These are phyloP conservation scores for Melieria picta DNA, from an alignment of 2,888 invertebrate species.

Conservation along the genomic window DNA sequence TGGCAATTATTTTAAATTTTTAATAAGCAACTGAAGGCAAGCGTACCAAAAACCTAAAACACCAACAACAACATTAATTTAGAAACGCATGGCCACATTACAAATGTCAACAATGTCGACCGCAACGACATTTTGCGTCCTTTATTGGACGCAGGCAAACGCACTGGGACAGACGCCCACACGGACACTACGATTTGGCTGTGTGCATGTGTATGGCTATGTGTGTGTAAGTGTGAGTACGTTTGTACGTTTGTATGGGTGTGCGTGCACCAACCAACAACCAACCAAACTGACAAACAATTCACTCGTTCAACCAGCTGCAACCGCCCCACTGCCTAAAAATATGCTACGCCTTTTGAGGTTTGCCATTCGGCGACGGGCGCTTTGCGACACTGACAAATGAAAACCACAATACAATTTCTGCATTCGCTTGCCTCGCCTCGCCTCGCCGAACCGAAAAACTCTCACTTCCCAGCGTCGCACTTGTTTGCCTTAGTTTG, in stretches of 20 bases:
- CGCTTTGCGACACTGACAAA: conserved; percentile 11
- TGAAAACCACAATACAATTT: conserved; percentile 3
- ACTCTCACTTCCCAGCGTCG: not conserved
- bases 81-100: not conserved
- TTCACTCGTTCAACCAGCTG: not conserved
- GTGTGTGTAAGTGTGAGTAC: too few species aligned
- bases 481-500: not conserved
- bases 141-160: not conserved
- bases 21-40: too few species aligned
- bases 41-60: too few species aligned
- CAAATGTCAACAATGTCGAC: conserved; percentile 3
- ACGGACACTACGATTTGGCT: too few species aligned
- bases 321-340: not conserved
- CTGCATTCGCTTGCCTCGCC: not conserved
- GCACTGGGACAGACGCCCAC: too few species aligned
- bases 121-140: not conserved
- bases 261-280: too few species aligned
- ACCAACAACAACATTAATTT: too few species aligned
- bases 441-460: too few species aligned
- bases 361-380: not conserved
- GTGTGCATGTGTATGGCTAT: too few species aligned
- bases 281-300: too few species aligned
- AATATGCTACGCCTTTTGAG: not conserved
- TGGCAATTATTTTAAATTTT: too few species aligned
- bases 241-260: too few species aligned